Base-by-base conservation (phyloP, 2,888 invertebrate genomes). In the Mesochorus sp. region DNA sequence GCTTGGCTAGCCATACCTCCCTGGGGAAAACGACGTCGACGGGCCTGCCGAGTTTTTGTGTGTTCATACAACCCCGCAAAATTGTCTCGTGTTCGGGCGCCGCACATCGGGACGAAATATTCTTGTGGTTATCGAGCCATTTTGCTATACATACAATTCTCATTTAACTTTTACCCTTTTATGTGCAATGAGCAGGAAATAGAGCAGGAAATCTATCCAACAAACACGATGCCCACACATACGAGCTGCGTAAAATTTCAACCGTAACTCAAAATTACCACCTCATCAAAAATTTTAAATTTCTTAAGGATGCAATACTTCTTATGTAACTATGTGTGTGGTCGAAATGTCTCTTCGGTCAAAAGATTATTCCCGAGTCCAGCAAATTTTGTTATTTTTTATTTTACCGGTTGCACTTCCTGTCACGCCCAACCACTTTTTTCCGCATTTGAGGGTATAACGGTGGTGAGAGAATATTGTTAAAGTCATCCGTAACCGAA, bases 1-100 rank as follows among this genome's bases (percentile, higher is more conserved):
- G 88, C 89, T 91, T 83, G 89, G 89, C 89, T 88, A 87, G 88
- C 89, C 88, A 84, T 87, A 84, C 84, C 85, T 83, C 90, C 86
- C 88, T 62, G 49, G 87, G 87, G 88, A 85, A 80, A 67, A 80
- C 70, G 76, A 37, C n/a, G n/a, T n/a, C 78, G 49, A 66, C 67
- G 47, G 6, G 59, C 39, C 34, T 76, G 74, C 34, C 68, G 64
- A 80, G 72, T 80, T 81, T 71, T 62, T 71, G 24, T 68, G 57
- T 76, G 64, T 74, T 61, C 14, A 39, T 47, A 51, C 67, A 72
- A 76, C 57, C 59, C 67, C 76, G 74, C 70, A 64, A 74, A 80
- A 75, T 80, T 70, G 57, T 76, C 72, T 59, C n/a, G 39, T 53
- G 14, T 14, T 37, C n/a, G 49, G 47, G 39, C 42, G 47, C 57